phyloP scores from a whole-genome alignment of 2,113 vertebrate genomes.

The Dasyornis broadbenti region DNA sequence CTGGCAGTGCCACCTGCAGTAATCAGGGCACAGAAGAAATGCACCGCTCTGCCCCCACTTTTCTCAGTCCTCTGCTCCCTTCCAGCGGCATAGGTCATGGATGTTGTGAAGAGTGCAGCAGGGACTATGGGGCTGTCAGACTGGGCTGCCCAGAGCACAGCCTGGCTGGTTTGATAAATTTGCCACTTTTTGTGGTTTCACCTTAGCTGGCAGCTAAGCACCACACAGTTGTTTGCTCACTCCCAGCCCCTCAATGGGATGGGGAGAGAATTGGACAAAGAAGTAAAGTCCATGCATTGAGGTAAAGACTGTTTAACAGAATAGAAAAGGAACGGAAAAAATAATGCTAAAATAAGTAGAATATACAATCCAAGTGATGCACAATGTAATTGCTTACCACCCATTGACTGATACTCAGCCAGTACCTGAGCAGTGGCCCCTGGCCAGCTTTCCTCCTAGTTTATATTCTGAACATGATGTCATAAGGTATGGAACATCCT shows the following conservation, averaged over 20 bases:
- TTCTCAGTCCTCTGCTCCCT: not conserved
- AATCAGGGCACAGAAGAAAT: not conserved
- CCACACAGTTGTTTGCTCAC: not conserved
- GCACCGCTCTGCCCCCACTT: not conserved
- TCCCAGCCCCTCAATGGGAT: not conserved
- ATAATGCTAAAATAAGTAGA: not conserved
- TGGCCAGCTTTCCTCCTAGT: not conserved
- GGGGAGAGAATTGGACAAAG: not conserved
- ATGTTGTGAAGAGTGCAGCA: not conserved
- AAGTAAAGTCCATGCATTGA: not conserved
- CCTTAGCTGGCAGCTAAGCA: not conserved
- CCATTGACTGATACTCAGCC: not conserved
- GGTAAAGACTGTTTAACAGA: not conserved
- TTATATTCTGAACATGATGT: not conserved
- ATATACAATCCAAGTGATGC: not conserved
- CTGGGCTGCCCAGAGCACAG: not conserved
- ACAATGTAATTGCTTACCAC: not conserved
- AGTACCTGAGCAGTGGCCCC: not conserved
- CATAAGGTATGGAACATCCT: not conserved
- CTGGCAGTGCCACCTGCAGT: not conserved
- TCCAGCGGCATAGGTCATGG: accelerated
- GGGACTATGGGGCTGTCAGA: not conserved
- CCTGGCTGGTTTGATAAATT: not conserved
- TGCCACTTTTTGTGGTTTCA: not conserved
- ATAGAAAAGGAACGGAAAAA: not conserved